A percentile compares a stretch with the other conserved stretches of the same genome.
Evolutionary conservation across 1,140 invertebrate species (phyloP).

Genomic region (Sycophaga agraensis): DNA sequence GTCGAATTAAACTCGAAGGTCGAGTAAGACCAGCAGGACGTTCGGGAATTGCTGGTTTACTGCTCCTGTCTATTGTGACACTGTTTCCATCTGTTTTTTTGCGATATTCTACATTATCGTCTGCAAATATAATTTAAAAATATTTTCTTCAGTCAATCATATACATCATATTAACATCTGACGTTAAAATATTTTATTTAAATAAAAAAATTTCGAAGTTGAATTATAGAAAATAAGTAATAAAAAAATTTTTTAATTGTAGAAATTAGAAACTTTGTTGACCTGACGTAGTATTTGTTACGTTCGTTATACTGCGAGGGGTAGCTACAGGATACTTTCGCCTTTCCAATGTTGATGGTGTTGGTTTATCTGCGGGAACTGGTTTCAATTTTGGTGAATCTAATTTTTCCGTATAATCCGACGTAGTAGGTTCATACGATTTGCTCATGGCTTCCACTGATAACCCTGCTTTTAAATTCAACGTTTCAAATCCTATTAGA

Average conservation of each 20-base stretch:
- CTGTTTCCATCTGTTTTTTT: constrained; percentile 46
- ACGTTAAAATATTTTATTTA: too few species aligned
- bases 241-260: too few species aligned
- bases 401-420: constrained; percentile 32
- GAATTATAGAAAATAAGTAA: too few species aligned
- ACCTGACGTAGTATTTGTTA: constrained; percentile 23
- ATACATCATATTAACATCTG: too few species aligned
- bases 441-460: constrained; percentile 25
- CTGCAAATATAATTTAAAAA: constrained; percentile 28
- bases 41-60: constrained; percentile 72
- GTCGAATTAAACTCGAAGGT: constrained; percentile 61
- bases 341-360: constrained; percentile 45
- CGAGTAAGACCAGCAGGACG: constrained; percentile 66
- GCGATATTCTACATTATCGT: constrained; percentile 48
- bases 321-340: constrained; percentile 58
- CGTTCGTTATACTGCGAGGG: constrained; percentile 54
- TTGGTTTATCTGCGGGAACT: constrained; percentile 44
- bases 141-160: too few species aligned
- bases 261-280: constrained; percentile 16
- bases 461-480: constrained; percentile 25
- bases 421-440: constrained; percentile 29
- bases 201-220: too few species aligned
- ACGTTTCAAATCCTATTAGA: constrained; percentile 37
- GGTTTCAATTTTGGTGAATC: constrained; percentile 36
- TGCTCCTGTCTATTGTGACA: constrained; percentile 41